phyloP scores from a whole-genome alignment of 1,140 invertebrate genomes.

The Platyscapa corneri region DNA sequence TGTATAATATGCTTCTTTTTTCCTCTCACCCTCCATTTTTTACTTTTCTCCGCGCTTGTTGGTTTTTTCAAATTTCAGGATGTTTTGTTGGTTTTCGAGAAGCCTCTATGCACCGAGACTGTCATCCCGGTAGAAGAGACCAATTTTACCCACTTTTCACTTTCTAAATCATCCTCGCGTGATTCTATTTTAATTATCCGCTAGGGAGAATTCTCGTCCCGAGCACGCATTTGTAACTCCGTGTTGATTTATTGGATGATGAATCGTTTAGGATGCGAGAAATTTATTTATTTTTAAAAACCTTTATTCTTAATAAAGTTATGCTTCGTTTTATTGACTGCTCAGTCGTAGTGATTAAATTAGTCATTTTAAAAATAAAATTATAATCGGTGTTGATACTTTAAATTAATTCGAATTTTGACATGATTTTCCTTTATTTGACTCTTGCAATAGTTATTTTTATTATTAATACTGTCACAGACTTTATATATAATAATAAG shows the following conservation, averaged over 20 bases:
- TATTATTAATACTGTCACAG: too few relatives aligned
- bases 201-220: slow-evolving; percentile 29
- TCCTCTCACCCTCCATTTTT: background rate
- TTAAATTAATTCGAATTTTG: too few relatives aligned
- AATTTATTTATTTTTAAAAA: slow-evolving; percentile 18
- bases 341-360: too few relatives aligned
- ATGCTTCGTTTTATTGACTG: background rate
- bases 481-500: too few relatives aligned
- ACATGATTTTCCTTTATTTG: too few relatives aligned
- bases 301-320: background rate
- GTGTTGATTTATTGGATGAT: slow-evolving; percentile 31
- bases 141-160: slow-evolving; percentile 52
- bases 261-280: background rate
- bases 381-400: too few relatives aligned
- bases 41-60: slow-evolving; percentile 36
- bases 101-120: background rate
- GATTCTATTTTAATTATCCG: slow-evolving; percentile 50
- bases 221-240: slow-evolving; percentile 15
- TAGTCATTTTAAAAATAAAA: too few relatives aligned
- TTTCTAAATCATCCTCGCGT: slow-evolving; percentile 47
- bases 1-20: background rate
- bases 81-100: slow-evolving; percentile 34
- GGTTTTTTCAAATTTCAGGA: slow-evolving; percentile 32
- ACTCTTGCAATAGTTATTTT: too few relatives aligned
- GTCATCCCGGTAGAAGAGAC: background rate